A percentile compares a stretch with the other conserved stretches of the same genome.
phyloP scores from a whole-genome alignment of 2,888 invertebrate species.

The Meiosimyza platycephala region DNA sequence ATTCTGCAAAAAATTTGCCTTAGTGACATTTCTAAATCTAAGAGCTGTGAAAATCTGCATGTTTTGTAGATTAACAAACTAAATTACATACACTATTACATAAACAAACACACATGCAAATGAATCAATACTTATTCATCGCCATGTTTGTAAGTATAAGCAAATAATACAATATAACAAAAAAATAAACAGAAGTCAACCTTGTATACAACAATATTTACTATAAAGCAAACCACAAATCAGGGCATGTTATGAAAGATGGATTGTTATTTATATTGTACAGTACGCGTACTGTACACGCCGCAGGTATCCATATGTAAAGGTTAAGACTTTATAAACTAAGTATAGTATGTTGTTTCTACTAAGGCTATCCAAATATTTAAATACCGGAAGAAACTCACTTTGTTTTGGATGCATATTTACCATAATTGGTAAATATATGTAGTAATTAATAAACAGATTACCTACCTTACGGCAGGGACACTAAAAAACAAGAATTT shows the following conservation, averaged over 20 bases:
- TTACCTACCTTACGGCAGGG: no score
- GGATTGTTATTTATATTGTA: conserved; percentile 1
- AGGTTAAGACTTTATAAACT: no score
- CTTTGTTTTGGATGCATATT: no score
- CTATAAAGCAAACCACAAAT: conserved; percentile 5
- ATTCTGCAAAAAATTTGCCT: conserved; percentile 87
- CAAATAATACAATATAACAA: not conserved
- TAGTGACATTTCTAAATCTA: conserved; percentile 85
- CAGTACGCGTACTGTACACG: no score
- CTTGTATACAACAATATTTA: not conserved
- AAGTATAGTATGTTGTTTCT: no score
- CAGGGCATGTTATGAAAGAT: conserved; percentile 17
- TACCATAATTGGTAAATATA: no score
- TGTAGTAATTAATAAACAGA: no score
- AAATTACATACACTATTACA: conserved; percentile 17
- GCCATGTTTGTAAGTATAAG: conserved; percentile 13
- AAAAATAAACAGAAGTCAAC: not conserved
- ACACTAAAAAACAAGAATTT: no score
- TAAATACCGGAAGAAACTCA: no score
- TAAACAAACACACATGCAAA: conserved; percentile 16
- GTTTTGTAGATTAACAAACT: conserved; percentile 72
- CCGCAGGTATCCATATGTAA: no score
- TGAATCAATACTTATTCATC: not conserved
- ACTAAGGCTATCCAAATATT: no score
- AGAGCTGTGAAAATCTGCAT: conserved; percentile 88